Percentiles rank a stretch among this genome's conserved stretches.
Evolutionary conservation across 2,113 vertebrate genomes (phyloP).

Genomic region (Hucho hucho): DNA sequence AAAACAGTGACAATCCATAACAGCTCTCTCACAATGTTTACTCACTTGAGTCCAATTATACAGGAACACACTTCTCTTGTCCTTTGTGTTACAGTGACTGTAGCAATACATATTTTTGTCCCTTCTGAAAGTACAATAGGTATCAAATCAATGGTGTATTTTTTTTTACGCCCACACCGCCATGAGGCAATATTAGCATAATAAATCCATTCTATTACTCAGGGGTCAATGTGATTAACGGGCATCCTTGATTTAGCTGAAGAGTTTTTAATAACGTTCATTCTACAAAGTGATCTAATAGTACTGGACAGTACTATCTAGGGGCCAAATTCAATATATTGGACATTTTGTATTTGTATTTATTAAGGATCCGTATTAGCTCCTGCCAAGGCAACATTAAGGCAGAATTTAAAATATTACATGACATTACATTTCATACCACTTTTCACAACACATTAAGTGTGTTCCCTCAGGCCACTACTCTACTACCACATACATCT

Average conservation of each 20-base stretch:
- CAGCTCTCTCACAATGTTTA: constrained; percentile 5
- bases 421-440: too few relatives aligned
- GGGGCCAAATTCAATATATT: too few relatives aligned
- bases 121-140: background rate
- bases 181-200: background rate
- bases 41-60: constrained; percentile 3
- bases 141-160: background rate
- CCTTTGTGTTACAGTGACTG: constrained; percentile 4
- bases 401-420: too few relatives aligned
- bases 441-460: too few relatives aligned
- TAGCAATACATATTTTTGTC: background rate
- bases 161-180: background rate
- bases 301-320: too few relatives aligned
- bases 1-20: background rate
- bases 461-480: too few relatives aligned
- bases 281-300: too few relatives aligned
- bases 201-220: background rate
- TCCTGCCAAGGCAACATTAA: too few relatives aligned
- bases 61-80: constrained; percentile 4
- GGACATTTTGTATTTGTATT: too few relatives aligned
- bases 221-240: background rate
- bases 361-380: too few relatives aligned
- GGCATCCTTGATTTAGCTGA: background rate
- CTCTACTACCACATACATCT: too few relatives aligned
- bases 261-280: too few relatives aligned